These are phyloP conservation scores for Prionailurus viverrinus DNA, from an alignment of 2,113 vertebrate species.

Conservation along the genomic window DNA sequence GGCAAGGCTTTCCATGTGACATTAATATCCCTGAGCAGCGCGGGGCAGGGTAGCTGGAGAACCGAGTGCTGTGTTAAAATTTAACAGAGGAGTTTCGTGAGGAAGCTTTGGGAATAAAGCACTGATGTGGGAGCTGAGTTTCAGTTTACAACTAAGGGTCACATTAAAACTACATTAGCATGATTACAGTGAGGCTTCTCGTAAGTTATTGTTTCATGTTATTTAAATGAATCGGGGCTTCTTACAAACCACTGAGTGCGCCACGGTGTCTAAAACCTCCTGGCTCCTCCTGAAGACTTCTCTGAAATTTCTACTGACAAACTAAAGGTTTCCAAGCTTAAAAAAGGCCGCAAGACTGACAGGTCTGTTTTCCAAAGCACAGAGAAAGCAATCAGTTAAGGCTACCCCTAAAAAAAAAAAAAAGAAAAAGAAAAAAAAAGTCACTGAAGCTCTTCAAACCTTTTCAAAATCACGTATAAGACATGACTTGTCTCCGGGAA, in stretches of 20 bases:
- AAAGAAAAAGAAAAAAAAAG: neutral
- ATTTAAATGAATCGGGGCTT: slow-evolving; percentile 30
- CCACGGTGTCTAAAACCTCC: neutral
- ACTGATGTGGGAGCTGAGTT: neutral
- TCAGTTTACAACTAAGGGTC: slow-evolving; percentile 46
- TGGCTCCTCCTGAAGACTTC: neutral
- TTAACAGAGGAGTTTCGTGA: neutral
- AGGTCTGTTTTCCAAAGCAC: neutral
- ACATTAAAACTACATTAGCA: slow-evolving; percentile 66
- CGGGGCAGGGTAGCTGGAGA: neutral
- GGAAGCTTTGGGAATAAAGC: neutral
- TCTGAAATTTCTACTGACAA: slow-evolving; percentile 13
- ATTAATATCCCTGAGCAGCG: neutral
- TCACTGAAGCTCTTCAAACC: neutral
- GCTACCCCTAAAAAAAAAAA: neutral
- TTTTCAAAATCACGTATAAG: neutral
- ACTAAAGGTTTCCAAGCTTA: neutral
- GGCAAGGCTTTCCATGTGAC: neutral
- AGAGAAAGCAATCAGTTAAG: neutral
- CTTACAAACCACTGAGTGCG: neutral
- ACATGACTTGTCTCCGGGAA: neutral
- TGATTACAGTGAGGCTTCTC: slow-evolving; percentile 20
- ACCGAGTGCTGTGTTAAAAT: neutral
- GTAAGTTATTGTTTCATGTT: slow-evolving; percentile 58
- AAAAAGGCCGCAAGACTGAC: neutral